These are phyloP conservation scores for Tridacna crocea DNA, from an alignment of 2,888 invertebrate species.

Conservation along the genomic window DNA sequence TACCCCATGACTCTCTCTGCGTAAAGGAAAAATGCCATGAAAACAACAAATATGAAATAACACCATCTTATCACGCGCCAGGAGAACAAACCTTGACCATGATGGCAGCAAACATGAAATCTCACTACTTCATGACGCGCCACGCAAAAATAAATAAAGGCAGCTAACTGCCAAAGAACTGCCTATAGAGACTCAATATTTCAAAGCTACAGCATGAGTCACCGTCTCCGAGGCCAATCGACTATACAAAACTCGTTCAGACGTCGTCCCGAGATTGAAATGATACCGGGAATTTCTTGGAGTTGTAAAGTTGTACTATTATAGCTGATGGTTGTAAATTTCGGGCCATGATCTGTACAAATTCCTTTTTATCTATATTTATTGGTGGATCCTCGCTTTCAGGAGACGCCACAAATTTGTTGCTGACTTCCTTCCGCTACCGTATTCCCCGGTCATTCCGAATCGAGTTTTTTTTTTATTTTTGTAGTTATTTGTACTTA, in stretches of 20 bases:
- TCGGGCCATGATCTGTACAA: not conserved
- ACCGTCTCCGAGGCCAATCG: not conserved
- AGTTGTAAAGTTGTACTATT: not conserved
- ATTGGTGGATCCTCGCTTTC: too few relatives aligned
- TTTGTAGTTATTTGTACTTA: too few relatives aligned
- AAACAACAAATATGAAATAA: too few relatives aligned
- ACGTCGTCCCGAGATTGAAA: not conserved
- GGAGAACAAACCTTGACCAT: too few relatives aligned
- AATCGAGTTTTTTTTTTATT: too few relatives aligned
- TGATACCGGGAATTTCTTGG: not conserved
- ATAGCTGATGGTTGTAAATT: not conserved
- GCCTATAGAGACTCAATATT: conserved; percentile 20
- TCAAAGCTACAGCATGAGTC: conserved; percentile 15
- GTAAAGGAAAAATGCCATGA: too few relatives aligned
- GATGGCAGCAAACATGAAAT: not conserved
- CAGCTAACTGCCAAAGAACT: conserved; percentile 14
- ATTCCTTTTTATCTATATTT: too few relatives aligned
- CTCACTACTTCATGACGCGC: conserved; percentile 2
- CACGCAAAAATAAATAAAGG: conserved; percentile 12
- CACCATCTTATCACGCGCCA: too few relatives aligned
- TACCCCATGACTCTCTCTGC: too few relatives aligned
- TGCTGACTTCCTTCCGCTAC: too few relatives aligned
- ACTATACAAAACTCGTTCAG: not conserved
- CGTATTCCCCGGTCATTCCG: too few relatives aligned
- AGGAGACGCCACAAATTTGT: too few relatives aligned